Conservation (phyloP, 2,888 invertebrate species). For the Acanthoscelides obtectus region DNA sequence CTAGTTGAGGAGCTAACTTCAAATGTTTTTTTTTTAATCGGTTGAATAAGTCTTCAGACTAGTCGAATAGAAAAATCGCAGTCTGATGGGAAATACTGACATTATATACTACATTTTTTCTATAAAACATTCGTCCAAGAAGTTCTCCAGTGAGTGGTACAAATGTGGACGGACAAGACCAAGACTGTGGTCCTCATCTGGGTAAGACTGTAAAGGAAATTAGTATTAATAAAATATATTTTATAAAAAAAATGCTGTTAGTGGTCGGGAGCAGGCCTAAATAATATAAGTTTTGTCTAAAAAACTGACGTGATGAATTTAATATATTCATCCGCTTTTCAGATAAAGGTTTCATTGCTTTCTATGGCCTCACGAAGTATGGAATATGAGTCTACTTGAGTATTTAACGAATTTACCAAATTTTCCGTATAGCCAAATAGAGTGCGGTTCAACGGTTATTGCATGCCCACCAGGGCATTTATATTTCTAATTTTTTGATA, state of each 20-base stretch:
- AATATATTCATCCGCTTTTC: too few species aligned
- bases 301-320: too few species aligned
- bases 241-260: background rate
- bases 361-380: too few species aligned
- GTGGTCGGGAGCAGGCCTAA: too few species aligned
- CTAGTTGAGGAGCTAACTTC: background rate
- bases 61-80: constrained; percentile 13
- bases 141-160: constrained; percentile 84
- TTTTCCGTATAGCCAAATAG: too few species aligned
- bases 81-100: constrained; percentile 7
- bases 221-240: background rate
- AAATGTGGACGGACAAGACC: constrained; percentile 78
- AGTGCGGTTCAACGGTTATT: too few species aligned
- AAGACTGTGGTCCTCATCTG: constrained; percentile 90
- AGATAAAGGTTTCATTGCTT: too few species aligned
- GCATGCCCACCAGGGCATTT: too few species aligned
- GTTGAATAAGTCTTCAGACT: constrained; percentile 8
- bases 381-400: too few species aligned
- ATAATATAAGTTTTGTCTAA: too few species aligned
- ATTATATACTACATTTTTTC: constrained; percentile 9
- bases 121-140: constrained; percentile 60
- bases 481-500: too few species aligned
- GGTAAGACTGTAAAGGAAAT: constrained; percentile 70
- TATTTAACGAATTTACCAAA: too few species aligned
- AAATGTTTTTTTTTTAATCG: background rate